Evolutionary conservation across 2,113 vertebrate species (phyloP).

Genomic region (Tragulus kanchil): DNA sequence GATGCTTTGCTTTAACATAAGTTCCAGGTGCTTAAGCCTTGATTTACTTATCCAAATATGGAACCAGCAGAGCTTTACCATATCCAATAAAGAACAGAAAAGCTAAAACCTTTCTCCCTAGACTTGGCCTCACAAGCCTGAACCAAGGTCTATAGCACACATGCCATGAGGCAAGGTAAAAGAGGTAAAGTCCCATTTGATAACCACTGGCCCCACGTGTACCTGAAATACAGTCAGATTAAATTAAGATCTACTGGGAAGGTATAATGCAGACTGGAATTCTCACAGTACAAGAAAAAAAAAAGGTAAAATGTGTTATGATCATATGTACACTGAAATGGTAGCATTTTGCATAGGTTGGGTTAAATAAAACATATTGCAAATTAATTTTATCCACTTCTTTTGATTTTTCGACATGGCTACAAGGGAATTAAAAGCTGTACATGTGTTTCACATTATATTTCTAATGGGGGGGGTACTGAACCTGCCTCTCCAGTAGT

Average conservation of each 20-base stretch:
- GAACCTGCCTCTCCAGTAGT: background rate
- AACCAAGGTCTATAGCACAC: background rate
- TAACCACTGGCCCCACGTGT: background rate
- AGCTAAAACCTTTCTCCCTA: background rate
- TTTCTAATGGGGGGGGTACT: background rate
- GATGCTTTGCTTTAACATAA: background rate
- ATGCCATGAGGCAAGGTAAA: background rate
- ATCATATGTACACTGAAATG: background rate
- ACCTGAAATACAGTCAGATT: background rate
- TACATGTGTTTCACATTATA: background rate
- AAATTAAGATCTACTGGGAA: background rate
- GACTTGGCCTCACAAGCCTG: background rate
- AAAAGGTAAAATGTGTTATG: background rate
- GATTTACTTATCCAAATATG: background rate
- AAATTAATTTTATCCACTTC: background rate
- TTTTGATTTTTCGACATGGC: background rate
- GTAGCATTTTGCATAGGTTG: background rate
- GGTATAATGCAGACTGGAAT: background rate
- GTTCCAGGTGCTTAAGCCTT: background rate
- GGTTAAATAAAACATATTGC: background rate
- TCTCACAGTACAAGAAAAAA: background rate
- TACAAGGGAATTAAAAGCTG: conserved; percentile 19
- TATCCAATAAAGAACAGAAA: background rate
- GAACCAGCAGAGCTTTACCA: background rate
- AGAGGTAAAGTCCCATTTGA: background rate